Base-by-base conservation (phyloP, 2,113 vertebrate genomes). In the Machaerirhynchus nigripectus region DNA sequence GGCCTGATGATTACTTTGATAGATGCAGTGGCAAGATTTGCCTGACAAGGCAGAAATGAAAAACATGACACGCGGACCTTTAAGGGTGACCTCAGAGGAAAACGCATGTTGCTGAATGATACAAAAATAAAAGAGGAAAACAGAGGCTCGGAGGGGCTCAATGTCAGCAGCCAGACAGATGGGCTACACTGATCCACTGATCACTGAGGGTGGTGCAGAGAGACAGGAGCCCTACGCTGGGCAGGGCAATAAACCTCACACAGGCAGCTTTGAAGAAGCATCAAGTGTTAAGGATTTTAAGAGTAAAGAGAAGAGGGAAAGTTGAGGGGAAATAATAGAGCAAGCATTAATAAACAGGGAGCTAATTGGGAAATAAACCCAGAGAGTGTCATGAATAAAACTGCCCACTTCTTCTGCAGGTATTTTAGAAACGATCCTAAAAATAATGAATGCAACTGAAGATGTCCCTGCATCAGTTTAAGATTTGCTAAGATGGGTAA, bases 1-100 rank as follows among this genome's bases (percentile, higher is more conserved):
- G 97, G 97, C 96, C 95, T 96, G 97, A 98, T 98, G 98, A 98
- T 98, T 98, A 97, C 98, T 98, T 98, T 98, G 98, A 98, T 98
- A 98, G 98, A 98, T 98, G 97, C 97, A 97, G 97, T 98, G 96
- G 98, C 92, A 95, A 98, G 98, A 97, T 98, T 95, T 97, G 97
- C 97, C 94, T 97, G 98, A 98, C 98, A 98, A 97, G 98, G 98
- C 98, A 98, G 97, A 98, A 98, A 98, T 98, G 98, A 98, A 98
- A 98, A 98, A 98, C 98, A 98, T 95, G 98, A 98, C 97, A 98
- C 96, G 39, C 59, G 87, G 96, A 98, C 98, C 98, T 98, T 96
- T 97, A 97, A 98, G 98, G 97, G 96, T 98, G 98, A 98, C 98
- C 98, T 98, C 98, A 73, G 98, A 98, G 98, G 97, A 93, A 98